A percentile compares a stretch with the other conserved stretches of the same genome.
These are phyloP conservation scores for Caenorhabditis zanzibari DNA, from an alignment of 2,888 invertebrate species.

Conservation along the genomic window DNA sequence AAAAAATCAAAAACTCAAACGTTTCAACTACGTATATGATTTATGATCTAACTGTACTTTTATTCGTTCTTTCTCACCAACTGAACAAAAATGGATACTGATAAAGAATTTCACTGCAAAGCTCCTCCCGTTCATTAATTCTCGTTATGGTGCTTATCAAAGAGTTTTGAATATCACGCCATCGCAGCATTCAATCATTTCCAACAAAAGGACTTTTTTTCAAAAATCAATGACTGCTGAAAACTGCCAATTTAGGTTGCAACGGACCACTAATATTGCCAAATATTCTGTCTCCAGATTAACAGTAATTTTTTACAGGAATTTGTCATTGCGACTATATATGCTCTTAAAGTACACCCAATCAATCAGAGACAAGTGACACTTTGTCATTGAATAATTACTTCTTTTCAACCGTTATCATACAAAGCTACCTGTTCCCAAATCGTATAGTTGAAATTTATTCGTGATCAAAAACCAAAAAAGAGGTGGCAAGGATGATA, in stretches of 20 bases:
- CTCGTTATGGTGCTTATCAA: not conserved
- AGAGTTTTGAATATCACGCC: too few species aligned
- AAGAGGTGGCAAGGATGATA: slow-evolving; percentile 11
- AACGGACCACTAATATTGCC: too few species aligned
- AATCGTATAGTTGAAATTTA: not conserved
- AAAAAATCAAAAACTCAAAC: not conserved
- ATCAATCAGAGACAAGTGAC: not conserved
- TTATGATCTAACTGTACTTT: slow-evolving; percentile 1
- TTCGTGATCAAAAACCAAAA: slow-evolving; percentile 7
- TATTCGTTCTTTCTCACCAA: not conserved
- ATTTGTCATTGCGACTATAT: too few species aligned
- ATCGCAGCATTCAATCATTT: too few species aligned
- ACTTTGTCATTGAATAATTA: not conserved
- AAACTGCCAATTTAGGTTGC: too few species aligned
- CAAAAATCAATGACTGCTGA: too few species aligned
- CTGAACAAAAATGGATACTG: not conserved
- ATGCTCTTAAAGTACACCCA: too few species aligned
- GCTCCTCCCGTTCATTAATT: not conserved
- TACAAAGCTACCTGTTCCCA: not conserved
- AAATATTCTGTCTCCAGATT: too few species aligned
- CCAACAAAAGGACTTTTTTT: too few species aligned
- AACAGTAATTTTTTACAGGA: too few species aligned
- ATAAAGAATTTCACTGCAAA: not conserved
- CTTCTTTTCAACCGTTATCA: too few species aligned
- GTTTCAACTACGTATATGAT: not conserved